Base-by-base conservation (phyloP, 1,140 invertebrate species). In the Zaprionus kolodkinae region DNA sequence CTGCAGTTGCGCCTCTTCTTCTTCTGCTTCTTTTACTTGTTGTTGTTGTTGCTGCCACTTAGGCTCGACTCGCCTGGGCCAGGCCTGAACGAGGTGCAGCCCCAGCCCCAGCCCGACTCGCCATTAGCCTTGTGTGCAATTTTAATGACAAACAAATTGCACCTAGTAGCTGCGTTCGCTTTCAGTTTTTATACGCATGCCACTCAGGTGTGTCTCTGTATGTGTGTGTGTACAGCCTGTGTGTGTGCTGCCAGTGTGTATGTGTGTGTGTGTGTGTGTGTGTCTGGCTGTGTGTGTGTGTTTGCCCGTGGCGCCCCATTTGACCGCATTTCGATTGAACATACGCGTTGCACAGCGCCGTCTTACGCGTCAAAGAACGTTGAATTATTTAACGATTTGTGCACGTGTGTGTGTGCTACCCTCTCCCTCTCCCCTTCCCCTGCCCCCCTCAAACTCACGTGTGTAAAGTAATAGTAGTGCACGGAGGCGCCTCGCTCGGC, bases 381-480 rank as follows among this genome's bases (percentile, higher is more conserved):
- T 70, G 79, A 89, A 89, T 81, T 89, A 85, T 85, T 89, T 85
- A 89, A 89, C 81, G 81, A 78, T 57, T 78, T 71, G 38, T 60
- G 27, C 1, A 30, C 3, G 27, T 30, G 38, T 11, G 38, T 5
- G 38, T 40, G 13, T 40, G 38, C 1, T 40, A 0, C 12, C 4
- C 10, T 13, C 3, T n/a, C 12, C n/a, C 3, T 40, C 33, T 2
- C 33, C 4, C 38, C 11, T 11, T 4, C 38, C 21, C 6, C 27
- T 30, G 1, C 27, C 27, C 27, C 27, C 15, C 1, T 13, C 33
- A n/a, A 81, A 95, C 95, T 95, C 93, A 97, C 97, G 93, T 98
- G 97, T 35, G 96, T 97, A 92, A 97, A 97, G 92, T 97, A 99
- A 93, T 99, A 99, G 90, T 97, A 98, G 92, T 97, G 98, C 45